Base-by-base conservation (phyloP, 2,113 vertebrate species). In the Nerophis ophidion region DNA sequence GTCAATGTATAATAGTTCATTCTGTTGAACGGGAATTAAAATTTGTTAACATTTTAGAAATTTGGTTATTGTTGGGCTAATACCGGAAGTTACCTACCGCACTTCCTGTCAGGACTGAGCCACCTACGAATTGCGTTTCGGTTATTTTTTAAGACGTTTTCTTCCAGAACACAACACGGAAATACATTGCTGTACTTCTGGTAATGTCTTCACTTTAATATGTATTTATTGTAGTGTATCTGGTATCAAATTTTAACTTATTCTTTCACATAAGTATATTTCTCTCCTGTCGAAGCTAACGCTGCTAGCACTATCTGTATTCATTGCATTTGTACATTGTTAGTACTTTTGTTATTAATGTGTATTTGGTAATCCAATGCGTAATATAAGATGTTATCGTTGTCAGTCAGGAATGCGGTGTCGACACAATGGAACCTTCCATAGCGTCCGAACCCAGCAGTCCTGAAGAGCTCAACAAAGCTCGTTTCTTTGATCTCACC, bases 381-480 rank as follows among this genome's bases (percentile, higher is more conserved):
- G 5, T 12, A 33, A 52, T 26, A 13, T 52, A 15, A 35, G 13
- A 7, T 36, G 45, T 47, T 60, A n/a, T 15, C 19, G 33, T 48
- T 35, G 33, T 17, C 2, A 5, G 3, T 15, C 4, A 45, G 17
- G 15, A 55, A n/a, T 48, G 19, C 13, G 11, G 26, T 9, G 40
- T 44, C 10, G 11, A 9, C 11, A 44, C 5, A 36, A 35, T 60
- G 58, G 58, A 48, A 10, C 74, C 75, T 26, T 64, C 72, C 36
- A 57, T 67, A 16, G 60, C 63, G 0, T 69, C 72, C 10, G 87
- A 85, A 5, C 52, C 76, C 8, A 76, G 82, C 50, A 81, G 79
- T 55, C 78, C 73, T 0, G 75, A 48, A 5, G 60, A 15, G 16
- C 54, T 88, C 63, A 84, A 88, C 64, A 78, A 76, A 11, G 86